A percentile compares a stretch with the other conserved stretches of the same genome.
Evolutionary conservation across 2,888 invertebrate species (phyloP).

Genomic region (Acutogordius australiensis): DNA sequence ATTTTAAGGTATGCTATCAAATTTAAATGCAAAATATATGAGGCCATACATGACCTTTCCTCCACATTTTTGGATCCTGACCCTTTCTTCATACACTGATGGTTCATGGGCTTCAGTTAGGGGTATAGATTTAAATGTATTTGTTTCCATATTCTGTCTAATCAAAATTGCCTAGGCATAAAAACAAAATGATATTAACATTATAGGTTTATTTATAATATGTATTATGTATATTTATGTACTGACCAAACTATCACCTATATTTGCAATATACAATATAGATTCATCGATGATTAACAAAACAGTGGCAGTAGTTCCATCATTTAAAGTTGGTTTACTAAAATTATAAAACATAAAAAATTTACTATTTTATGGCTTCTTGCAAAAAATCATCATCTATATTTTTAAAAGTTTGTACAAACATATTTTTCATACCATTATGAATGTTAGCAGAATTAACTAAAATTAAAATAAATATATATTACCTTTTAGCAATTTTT

Average conservation of each 20-base stretch:
- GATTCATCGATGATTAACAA: slow-evolving; percentile 26
- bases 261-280: slow-evolving; percentile 26
- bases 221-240: background rate
- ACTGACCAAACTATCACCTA: slow-evolving; percentile 28
- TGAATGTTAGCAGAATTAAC: slow-evolving; percentile 20
- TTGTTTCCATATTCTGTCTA: slow-evolving; percentile 20
- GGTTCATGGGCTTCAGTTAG: slow-evolving; percentile 28
- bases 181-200: background rate
- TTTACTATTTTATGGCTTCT: slow-evolving; percentile 21
- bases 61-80: slow-evolving; percentile 28
- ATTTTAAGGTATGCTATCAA: background rate
- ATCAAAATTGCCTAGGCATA: slow-evolving; percentile 23
- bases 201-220: background rate
- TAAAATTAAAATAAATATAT: background rate
- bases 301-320: slow-evolving; percentile 28
- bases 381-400: slow-evolving; percentile 28
- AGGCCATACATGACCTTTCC: slow-evolving; percentile 28
- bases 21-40: background rate
- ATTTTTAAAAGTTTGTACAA: slow-evolving; percentile 26
- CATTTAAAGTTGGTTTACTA: slow-evolving; percentile 30
- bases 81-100: slow-evolving; percentile 26
- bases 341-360: slow-evolving; percentile 11
- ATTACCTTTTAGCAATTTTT: slow-evolving; percentile 24
- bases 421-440: slow-evolving; percentile 24
- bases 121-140: slow-evolving; percentile 21